These are phyloP conservation scores for Ptyas mucosa DNA, from an alignment of 2,113 vertebrate species.

Conservation along the genomic window DNA sequence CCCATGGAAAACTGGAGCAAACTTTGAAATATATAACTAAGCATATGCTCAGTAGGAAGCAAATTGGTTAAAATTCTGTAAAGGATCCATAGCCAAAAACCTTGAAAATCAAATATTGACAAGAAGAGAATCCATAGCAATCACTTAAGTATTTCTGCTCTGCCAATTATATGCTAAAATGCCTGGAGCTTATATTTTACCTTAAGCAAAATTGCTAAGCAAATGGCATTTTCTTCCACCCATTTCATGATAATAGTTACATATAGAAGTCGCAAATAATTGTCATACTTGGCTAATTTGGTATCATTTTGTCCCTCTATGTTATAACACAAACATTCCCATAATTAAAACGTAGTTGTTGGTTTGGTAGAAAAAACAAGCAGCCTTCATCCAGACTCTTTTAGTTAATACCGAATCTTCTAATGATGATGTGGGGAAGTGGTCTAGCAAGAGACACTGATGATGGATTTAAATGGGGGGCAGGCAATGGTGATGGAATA, in stretches of 20 bases:
- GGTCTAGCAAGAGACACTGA: background rate
- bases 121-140: slow-evolving; percentile 46
- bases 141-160: slow-evolving; percentile 39
- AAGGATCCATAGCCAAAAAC: slow-evolving; percentile 17
- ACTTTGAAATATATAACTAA: slow-evolving; percentile 19
- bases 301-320: slow-evolving; percentile 19
- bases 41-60: background rate
- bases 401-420: background rate
- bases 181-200: slow-evolving; percentile 37
- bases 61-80: background rate
- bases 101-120: slow-evolving; percentile 53
- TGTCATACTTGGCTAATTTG: slow-evolving; percentile 15
- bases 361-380: background rate
- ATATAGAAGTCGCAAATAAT: slow-evolving; percentile 41
- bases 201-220: slow-evolving; percentile 35
- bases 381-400: background rate
- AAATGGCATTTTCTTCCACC: slow-evolving; percentile 39
- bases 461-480: background rate
- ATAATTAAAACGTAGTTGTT: background rate
- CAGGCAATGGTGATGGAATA: background rate
- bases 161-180: slow-evolving; percentile 44
- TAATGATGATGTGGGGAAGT: background rate
- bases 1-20: background rate
- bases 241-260: slow-evolving; percentile 29
- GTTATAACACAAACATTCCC: background rate